These are phyloP conservation scores for Sebastes diploproa DNA, from an alignment of 2,797 vertebrate species.

Conservation along the genomic window DNA sequence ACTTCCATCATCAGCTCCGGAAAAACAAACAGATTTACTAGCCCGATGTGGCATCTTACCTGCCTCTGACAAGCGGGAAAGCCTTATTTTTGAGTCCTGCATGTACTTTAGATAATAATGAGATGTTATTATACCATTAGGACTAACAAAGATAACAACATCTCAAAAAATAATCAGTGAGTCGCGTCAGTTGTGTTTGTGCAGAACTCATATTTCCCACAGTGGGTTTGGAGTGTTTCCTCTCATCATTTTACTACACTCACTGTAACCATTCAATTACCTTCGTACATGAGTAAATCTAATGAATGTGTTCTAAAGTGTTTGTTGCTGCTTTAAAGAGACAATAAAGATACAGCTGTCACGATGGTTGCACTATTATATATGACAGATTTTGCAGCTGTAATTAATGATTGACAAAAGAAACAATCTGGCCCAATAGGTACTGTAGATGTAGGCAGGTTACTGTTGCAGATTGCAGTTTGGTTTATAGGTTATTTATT, in stretches of 20 bases:
- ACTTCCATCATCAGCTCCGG: no score
- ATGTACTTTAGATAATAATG: not conserved
- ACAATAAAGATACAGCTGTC: not conserved
- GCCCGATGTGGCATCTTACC: no score
- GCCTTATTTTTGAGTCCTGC: no score
- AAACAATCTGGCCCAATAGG: not conserved
- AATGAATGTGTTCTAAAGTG: not conserved
- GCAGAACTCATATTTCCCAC: not conserved
- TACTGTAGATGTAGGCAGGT: not conserved
- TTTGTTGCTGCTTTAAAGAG: not conserved
- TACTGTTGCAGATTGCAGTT: not conserved
- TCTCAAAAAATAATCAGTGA: not conserved
- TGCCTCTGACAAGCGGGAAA: no score
- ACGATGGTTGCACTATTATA: not conserved
- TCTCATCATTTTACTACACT: not conserved
- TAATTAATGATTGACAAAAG: not conserved
- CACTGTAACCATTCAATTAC: not conserved
- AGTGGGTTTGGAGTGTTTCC: not conserved
- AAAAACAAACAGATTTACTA: no score
- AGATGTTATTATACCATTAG: not conserved
- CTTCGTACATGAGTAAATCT: constrained; percentile 15
- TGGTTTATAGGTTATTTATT: not conserved
- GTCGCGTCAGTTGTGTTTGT: not conserved
- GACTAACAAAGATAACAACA: not conserved
- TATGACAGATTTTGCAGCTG: not conserved